phyloP scores from a whole-genome alignment of 1,140 invertebrate genomes.

The Charaxes varanes region DNA sequence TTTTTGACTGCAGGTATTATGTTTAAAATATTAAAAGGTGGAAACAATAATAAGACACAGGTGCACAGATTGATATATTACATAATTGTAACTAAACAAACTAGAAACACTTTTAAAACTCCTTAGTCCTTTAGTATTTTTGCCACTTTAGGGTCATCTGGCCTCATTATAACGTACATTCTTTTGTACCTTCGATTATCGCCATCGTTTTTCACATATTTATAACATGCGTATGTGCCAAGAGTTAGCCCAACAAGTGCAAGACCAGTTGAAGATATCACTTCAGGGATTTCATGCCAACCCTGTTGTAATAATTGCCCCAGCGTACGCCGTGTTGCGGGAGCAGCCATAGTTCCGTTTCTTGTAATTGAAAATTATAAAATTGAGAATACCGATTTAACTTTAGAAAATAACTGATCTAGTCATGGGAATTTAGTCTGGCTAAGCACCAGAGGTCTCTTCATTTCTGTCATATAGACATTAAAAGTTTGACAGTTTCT shows the following conservation, averaged over 20 bases:
- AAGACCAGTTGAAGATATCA: conserved; percentile 74
- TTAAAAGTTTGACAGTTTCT: too few relatives aligned
- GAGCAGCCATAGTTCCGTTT: conserved; percentile 32
- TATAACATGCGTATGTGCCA: conserved; percentile 43
- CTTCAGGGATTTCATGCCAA: conserved; percentile 80
- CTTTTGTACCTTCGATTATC: conserved; percentile 78
- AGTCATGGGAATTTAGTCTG: too few relatives aligned
- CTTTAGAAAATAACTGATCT: conserved; percentile 9
- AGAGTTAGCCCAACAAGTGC: conserved; percentile 69
- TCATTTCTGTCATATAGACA: too few relatives aligned
- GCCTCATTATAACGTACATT: conserved; percentile 76
- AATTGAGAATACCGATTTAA: neutral
- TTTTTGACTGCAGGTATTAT: too few relatives aligned
- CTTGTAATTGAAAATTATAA: neutral
- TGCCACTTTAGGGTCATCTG: conserved; percentile 77
- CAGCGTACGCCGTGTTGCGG: conserved; percentile 40
- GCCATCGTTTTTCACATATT: conserved; percentile 76
- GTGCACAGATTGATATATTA: conserved; percentile 63
- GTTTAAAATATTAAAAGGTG: too few relatives aligned
- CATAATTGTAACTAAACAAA: conserved; percentile 47
- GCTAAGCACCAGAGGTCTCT: too few relatives aligned
- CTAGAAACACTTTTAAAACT: conserved; percentile 8
- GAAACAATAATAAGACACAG: too few relatives aligned
- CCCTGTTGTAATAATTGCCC: conserved; percentile 53
- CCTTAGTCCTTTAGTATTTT: conserved; percentile 66